Conservation (phyloP, 2,797 vertebrate species). For the Luscinia luscinia region DNA sequence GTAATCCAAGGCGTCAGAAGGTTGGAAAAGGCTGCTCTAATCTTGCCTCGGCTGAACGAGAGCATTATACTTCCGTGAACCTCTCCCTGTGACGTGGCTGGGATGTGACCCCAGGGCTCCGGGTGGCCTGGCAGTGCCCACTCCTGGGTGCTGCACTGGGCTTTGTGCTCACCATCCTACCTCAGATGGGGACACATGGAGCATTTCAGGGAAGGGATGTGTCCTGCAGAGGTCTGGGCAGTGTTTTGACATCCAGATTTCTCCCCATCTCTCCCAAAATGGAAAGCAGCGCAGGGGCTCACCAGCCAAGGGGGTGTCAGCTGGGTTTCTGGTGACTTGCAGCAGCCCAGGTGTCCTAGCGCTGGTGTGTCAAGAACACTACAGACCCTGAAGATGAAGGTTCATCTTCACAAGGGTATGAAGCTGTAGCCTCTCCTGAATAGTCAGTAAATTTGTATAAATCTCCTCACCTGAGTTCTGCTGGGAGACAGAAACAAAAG, state of each 20-base stretch:
- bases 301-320: background rate
- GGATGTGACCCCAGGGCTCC: background rate
- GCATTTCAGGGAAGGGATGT: rapidly evolving
- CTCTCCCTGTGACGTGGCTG: rapidly evolving
- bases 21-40: background rate
- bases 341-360: background rate
- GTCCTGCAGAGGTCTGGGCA: background rate
- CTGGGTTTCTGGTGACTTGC: background rate
- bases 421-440: background rate
- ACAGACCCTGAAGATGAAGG: background rate
- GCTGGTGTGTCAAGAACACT: background rate
- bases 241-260: background rate
- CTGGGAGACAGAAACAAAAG: background rate
- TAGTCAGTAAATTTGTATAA: background rate
- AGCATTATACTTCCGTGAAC: background rate
- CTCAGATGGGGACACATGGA: rapidly evolving
- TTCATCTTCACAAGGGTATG: background rate
- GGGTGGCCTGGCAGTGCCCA: rapidly evolving
- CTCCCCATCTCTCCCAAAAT: background rate
- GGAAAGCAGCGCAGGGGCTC: rapidly evolving
- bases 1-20: background rate
- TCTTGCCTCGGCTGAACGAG: background rate
- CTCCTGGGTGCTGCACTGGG: background rate
- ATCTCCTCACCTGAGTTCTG: background rate
- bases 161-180: background rate